Percentiles rank a stretch among this genome's conserved stretches.
These are phyloP conservation scores for Molothrus aeneus DNA, from an alignment of 2,797 vertebrate species.

Conservation along the genomic window DNA sequence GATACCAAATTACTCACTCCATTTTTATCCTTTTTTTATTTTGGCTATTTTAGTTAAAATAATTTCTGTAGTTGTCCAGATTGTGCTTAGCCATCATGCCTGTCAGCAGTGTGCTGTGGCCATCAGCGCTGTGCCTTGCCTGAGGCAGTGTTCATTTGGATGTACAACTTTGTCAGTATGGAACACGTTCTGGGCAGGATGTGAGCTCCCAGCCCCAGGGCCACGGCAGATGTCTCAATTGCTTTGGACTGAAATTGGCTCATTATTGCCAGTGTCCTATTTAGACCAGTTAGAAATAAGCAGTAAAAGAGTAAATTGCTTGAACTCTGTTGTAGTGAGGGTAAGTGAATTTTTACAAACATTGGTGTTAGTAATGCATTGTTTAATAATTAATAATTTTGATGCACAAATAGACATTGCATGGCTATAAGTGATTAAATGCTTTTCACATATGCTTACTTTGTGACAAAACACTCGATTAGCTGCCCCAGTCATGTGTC, in stretches of 20 bases:
- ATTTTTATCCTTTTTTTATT: fast-evolving
- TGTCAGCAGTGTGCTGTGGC: not conserved
- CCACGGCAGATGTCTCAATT: slow-evolving; percentile 36
- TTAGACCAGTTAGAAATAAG: not conserved
- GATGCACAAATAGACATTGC: not conserved
- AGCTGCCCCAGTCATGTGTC: not conserved
- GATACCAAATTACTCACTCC: not conserved
- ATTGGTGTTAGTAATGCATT: not conserved
- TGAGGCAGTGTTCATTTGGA: not conserved
- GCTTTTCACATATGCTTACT: not conserved
- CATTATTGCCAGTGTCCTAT: slow-evolving; percentile 29
- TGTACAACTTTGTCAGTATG: not conserved
- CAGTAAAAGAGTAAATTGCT: not conserved
- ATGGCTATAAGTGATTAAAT: not conserved
- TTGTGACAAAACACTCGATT: not conserved
- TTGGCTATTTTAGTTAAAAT: not conserved
- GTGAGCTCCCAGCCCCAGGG: not conserved
- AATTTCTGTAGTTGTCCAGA: not conserved
- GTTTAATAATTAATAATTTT: not conserved
- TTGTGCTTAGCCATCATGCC: slow-evolving; percentile 6
- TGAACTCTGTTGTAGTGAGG: not conserved
- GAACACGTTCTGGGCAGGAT: not conserved
- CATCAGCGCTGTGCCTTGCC: not conserved
- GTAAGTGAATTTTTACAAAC: not conserved
- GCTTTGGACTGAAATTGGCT: slow-evolving; percentile 20